Evolutionary conservation across 2,888 invertebrate species (phyloP).

Genomic region (Drosophila monieri): DNA sequence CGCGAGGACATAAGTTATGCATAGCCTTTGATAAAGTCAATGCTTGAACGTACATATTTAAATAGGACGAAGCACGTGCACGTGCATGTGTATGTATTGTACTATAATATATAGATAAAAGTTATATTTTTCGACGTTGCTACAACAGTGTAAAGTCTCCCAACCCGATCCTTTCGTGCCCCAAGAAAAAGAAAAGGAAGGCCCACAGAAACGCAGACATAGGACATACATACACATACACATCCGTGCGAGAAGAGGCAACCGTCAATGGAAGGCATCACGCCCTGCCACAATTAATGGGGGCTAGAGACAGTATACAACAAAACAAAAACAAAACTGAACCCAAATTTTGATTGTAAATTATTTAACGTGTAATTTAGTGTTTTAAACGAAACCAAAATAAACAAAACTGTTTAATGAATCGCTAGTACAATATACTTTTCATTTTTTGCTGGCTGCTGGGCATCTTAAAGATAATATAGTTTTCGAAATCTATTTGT

Average conservation of each 20-base stretch:
- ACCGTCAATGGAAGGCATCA: constrained; percentile 3
- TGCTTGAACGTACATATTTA: constrained; percentile 30
- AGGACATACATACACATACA: constrained; percentile 5
- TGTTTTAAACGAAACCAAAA: constrained; percentile 54
- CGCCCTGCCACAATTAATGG: background rate
- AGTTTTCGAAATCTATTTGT: background rate
- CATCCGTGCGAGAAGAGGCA: background rate
- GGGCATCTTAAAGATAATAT: background rate
- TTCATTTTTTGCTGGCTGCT: background rate
- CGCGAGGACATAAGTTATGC: constrained; percentile 8
- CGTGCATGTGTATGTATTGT: constrained; percentile 59
- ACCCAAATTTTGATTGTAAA: constrained; percentile 64
- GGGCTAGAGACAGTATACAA: constrained; percentile 23
- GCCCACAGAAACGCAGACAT: background rate
- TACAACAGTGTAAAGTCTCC: constrained; percentile 42
- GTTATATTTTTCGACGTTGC: constrained; percentile 52
- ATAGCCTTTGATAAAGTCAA: constrained; percentile 33
- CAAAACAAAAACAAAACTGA: constrained; percentile 27
- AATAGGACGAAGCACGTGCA: constrained; percentile 8
- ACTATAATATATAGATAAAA: constrained; percentile 50
- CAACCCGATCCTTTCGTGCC: constrained; percentile 3
- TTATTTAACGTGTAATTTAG: constrained; percentile 62
- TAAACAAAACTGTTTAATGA: constrained; percentile 52
- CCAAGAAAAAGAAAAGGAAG: background rate
- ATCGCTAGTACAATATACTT: constrained; percentile 37